Evolutionary conservation across 2,888 invertebrate species (phyloP).

Genomic region (Pachliopta kotzebuea): DNA sequence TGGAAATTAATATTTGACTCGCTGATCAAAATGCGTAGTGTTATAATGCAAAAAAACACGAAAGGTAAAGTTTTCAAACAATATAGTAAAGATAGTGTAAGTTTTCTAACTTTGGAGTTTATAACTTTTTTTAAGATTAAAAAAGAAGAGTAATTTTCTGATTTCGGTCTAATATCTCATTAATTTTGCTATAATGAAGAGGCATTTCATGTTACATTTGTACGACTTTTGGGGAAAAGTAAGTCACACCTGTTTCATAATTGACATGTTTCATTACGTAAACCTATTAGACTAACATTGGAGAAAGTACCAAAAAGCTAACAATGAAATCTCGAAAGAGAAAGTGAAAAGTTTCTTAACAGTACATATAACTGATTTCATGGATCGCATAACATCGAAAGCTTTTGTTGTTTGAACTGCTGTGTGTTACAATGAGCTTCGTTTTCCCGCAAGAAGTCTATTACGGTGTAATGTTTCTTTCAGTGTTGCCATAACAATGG

Average conservation of each 20-base stretch:
- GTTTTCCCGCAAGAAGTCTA: constrained; percentile 13
- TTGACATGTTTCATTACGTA: background rate
- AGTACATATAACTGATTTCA: background rate
- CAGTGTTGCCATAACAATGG: constrained; percentile 23
- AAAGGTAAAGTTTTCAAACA: too few relatives aligned
- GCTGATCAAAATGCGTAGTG: too few relatives aligned
- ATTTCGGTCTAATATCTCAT: background rate
- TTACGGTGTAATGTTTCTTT: constrained; percentile 23
- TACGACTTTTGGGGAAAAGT: background rate
- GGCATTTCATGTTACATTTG: background rate
- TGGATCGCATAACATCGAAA: constrained; percentile 1
- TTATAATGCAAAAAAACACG: too few relatives aligned
- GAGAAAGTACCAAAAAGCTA: background rate
- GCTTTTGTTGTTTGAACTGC: constrained; percentile 1
- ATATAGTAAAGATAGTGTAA: too few relatives aligned
- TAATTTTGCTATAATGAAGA: background rate
- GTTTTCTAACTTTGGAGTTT: too few relatives aligned
- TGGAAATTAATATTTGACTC: too few relatives aligned
- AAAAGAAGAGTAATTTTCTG: background rate
- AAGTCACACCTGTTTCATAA: background rate
- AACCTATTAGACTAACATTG: background rate
- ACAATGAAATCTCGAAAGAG: background rate
- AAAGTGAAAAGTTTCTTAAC: constrained; percentile 1
- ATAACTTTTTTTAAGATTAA: background rate
- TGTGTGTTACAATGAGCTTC: constrained; percentile 6